These are phyloP conservation scores for Ptychoptera contaminata DNA, from an alignment of 2,888 invertebrate species.

Conservation along the genomic window DNA sequence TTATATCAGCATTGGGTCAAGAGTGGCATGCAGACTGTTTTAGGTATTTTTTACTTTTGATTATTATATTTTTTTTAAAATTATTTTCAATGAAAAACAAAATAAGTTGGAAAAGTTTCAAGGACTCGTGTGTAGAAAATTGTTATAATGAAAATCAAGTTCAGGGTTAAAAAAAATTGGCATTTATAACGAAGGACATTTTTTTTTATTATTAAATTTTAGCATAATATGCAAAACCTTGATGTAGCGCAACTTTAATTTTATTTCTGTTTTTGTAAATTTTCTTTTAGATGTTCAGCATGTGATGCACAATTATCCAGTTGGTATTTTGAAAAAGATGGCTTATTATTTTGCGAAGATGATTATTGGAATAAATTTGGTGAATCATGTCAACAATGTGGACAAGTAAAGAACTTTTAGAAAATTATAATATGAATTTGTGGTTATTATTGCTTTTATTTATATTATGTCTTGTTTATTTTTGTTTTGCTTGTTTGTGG, in stretches of 20 bases:
- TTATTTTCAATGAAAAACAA: too few relatives aligned
- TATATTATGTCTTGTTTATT: not conserved
- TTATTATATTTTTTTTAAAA: too few relatives aligned
- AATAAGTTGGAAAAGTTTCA: too few relatives aligned
- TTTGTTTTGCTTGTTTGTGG: not conserved
- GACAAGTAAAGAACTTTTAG: conserved; percentile 39
- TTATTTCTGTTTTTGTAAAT: conserved; percentile 11
- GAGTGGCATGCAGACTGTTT: conserved; percentile 86
- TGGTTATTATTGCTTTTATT: not conserved
- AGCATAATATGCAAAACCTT: too few relatives aligned
- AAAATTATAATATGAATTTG: not conserved
- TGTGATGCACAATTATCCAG: conserved; percentile 71
- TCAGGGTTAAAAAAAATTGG: too few relatives aligned
- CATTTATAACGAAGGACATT: too few relatives aligned
- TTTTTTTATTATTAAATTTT: too few relatives aligned
- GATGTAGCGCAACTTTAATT: not conserved
- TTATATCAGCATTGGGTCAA: conserved; percentile 64
- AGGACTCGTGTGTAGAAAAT: too few relatives aligned
- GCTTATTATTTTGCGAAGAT: conserved; percentile 70
- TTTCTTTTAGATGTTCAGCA: conserved; percentile 69
- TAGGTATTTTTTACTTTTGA: too few relatives aligned
- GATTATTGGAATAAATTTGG: conserved; percentile 83
- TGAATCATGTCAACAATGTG: conserved; percentile 79
- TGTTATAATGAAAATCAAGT: too few relatives aligned
- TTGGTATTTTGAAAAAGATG: conserved; percentile 91